Evolutionary conservation across 2,113 vertebrate genomes (phyloP).

Genomic region (Thermophis baileyi): DNA sequence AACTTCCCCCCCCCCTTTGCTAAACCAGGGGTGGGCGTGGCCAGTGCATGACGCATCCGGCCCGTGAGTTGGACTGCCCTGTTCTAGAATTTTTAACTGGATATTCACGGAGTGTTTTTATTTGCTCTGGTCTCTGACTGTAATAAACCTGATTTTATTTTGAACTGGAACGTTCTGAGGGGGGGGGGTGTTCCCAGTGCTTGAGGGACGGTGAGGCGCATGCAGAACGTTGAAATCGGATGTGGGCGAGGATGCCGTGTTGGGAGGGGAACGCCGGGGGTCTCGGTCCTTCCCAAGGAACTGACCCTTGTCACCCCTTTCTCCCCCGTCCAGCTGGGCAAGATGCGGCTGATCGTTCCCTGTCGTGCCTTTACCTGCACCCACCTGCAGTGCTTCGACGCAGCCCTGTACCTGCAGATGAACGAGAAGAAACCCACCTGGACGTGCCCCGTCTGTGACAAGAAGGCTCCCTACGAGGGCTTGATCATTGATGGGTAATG

Average conservation of each 20-base stretch:
- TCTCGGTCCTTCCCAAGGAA: rapidly evolving
- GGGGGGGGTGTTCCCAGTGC: too few relatives aligned
- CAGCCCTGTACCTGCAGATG: constrained; percentile 75
- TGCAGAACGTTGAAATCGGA: neutral
- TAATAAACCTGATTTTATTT: neutral
- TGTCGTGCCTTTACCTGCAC: constrained; percentile 72
- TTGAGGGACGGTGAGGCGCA: neutral
- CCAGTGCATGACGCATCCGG: too few relatives aligned
- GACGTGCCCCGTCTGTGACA: constrained; percentile 76
- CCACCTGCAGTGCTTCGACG: constrained; percentile 77
- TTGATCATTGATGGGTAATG: constrained; percentile 75
- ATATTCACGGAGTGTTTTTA: too few relatives aligned
- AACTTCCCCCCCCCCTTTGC: too few relatives aligned
- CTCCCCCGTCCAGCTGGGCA: constrained; percentile 62
- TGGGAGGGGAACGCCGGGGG: neutral
- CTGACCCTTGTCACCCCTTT: rapidly evolving
- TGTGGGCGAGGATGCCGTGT: neutral
- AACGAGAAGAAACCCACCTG: constrained; percentile 78
- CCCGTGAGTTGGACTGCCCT: too few relatives aligned
- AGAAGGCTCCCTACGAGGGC: constrained; percentile 73
- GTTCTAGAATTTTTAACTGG: too few relatives aligned
- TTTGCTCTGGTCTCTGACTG: too few relatives aligned
- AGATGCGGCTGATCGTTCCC: constrained; percentile 71
- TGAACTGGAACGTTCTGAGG: neutral
- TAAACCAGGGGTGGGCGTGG: too few relatives aligned